These are phyloP conservation scores for Dicyrtomina minuta DNA, from an alignment of 2,888 invertebrate species.

Conservation along the genomic window DNA sequence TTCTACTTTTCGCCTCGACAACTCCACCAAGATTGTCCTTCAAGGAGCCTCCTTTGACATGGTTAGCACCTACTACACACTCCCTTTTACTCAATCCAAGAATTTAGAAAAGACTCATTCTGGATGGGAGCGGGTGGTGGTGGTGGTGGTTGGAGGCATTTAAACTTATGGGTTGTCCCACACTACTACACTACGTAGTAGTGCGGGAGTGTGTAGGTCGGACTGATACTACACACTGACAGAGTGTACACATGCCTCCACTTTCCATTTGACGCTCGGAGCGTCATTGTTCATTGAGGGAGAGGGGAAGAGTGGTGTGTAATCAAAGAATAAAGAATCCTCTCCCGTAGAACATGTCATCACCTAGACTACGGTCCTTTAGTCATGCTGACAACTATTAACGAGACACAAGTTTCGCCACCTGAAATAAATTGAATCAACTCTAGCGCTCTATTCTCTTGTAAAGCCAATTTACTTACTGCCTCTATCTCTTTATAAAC, in stretches of 20 bases:
- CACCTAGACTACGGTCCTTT: conserved; percentile 41
- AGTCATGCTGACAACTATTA: conserved; percentile 31
- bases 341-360: conserved; percentile 43
- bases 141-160: too few species aligned
- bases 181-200: too few species aligned
- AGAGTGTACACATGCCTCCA: too few species aligned
- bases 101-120: too few species aligned
- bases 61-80: not conserved
- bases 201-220: too few species aligned
- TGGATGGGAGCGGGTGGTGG: too few species aligned
- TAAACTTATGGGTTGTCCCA: too few species aligned
- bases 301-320: conserved; percentile 1
- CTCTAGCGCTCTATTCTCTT: conserved; percentile 16
- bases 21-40: not conserved
- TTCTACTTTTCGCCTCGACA: not conserved
- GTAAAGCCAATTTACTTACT: conserved; percentile 26
- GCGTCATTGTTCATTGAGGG: too few species aligned
- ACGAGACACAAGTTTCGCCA: conserved; percentile 31
- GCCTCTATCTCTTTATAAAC: conserved; percentile 4
- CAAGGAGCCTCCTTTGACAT: not conserved
- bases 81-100: not conserved
- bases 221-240: too few species aligned
- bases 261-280: too few species aligned
- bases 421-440: conserved; percentile 33
- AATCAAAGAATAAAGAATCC: not conserved